Evolutionary conservation across 2,888 invertebrate genomes (phyloP).

Genomic region (Timema cristinae): DNA sequence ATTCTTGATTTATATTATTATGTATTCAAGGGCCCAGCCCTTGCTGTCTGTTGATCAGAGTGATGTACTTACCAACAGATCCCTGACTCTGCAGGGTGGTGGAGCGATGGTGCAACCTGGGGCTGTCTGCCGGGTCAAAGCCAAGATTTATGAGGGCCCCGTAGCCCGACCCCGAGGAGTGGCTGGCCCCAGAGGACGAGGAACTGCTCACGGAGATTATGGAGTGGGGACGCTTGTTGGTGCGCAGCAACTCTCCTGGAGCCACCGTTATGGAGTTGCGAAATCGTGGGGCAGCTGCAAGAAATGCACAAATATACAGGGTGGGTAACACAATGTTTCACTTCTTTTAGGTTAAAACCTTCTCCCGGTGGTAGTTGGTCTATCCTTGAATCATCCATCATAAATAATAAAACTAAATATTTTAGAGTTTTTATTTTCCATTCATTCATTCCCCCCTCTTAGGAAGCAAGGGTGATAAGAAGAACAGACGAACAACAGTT

Average conservation of each 20-base stretch:
- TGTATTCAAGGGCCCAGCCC: too few relatives aligned
- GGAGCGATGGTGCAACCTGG: constrained; percentile 62
- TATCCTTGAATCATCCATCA: too few relatives aligned
- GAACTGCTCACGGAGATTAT: constrained; percentile 71
- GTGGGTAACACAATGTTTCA: too few relatives aligned
- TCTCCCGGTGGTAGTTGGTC: too few relatives aligned
- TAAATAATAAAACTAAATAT: too few relatives aligned
- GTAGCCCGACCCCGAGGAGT: constrained; percentile 47
- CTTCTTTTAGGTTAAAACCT: too few relatives aligned
- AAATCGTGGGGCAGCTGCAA: constrained; percentile 62
- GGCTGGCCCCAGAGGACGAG: constrained; percentile 57
- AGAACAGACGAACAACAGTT: too few relatives aligned
- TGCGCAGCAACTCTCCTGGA: constrained; percentile 58
- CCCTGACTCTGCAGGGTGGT: constrained; percentile 69
- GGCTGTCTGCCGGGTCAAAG: constrained; percentile 54
- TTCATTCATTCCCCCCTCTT: too few relatives aligned
- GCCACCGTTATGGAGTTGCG: constrained; percentile 68
- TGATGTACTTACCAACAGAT: constrained; percentile 59
- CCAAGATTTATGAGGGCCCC: constrained; percentile 38
- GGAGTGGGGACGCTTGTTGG: constrained; percentile 70
- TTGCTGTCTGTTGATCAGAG: too few relatives aligned
- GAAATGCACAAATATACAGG: constrained; percentile 12
- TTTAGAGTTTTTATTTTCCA: too few relatives aligned
- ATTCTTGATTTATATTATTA: too few relatives aligned
- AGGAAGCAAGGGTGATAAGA: too few relatives aligned